phyloP scores from a whole-genome alignment of 2,797 vertebrate species.

The Dallia pectoralis region DNA sequence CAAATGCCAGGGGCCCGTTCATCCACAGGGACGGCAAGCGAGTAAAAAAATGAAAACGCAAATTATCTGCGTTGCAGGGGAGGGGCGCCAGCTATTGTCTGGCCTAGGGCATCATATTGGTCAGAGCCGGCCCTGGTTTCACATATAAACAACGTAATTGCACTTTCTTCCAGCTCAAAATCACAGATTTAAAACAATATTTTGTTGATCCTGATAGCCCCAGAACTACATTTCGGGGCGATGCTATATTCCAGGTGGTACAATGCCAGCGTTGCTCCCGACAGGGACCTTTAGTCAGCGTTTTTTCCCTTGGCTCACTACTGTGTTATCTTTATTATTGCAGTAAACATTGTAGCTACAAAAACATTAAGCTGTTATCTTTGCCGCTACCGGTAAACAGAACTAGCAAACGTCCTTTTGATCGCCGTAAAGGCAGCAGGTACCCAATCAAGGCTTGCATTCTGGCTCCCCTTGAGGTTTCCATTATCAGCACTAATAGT shows the following conservation, averaged over 20 bases:
- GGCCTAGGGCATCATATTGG: no score
- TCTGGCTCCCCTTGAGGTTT: slow-evolving; percentile 1
- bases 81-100: no score
- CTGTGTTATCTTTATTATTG: not conserved
- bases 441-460: not conserved
- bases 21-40: no score
- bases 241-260: not conserved
- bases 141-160: no score
- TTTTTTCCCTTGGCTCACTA: not conserved
- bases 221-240: no score
- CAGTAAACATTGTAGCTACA: slow-evolving; percentile 3
- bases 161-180: no score
- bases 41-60: no score
- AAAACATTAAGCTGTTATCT: not conserved
- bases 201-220: no score
- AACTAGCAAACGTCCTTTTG: not conserved
- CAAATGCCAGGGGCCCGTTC: no score
- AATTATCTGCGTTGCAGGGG: no score
- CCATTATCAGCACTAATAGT: not conserved
- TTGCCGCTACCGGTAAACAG: not conserved
- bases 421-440: not conserved
- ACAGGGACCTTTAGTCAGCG: not conserved
- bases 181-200: no score
- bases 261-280: not conserved
- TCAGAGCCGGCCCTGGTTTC: no score